Evolutionary conservation across 2,113 vertebrate species (phyloP).

Genomic region (Macroglossus sobrinus): DNA sequence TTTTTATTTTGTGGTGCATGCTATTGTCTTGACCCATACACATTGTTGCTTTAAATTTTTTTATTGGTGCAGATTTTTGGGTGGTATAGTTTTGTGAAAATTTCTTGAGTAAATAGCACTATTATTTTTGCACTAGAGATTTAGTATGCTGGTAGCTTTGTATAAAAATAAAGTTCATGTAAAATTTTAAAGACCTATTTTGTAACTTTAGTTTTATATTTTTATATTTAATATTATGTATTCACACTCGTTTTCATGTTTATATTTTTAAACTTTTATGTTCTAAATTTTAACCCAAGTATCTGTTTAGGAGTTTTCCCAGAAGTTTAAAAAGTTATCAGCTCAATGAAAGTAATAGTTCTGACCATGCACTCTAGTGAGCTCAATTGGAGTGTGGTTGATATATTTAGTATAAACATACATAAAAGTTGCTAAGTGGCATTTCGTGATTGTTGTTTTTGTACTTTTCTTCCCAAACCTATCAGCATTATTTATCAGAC

Average conservation of each 20-base stretch:
- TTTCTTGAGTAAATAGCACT: background rate
- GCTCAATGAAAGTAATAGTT: background rate
- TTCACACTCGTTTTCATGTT: background rate
- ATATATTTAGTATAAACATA: background rate
- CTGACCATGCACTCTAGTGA: background rate
- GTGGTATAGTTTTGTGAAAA: background rate
- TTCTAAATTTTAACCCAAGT: conserved; percentile 10
- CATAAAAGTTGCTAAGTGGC: background rate
- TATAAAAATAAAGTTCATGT: background rate
- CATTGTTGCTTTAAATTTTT: background rate
- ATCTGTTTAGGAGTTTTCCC: background rate
- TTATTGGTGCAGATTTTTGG: background rate
- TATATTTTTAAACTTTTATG: background rate
- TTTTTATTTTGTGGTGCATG: background rate
- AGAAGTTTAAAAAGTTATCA: background rate
- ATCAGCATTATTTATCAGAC: background rate
- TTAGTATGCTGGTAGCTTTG: background rate
- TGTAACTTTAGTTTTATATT: background rate
- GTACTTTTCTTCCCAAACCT: background rate
- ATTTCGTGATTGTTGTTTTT: background rate
- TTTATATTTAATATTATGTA: background rate
- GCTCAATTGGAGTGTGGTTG: background rate
- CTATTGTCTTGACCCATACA: background rate
- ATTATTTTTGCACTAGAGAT: background rate
- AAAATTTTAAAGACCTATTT: conserved; percentile 33